Evolutionary conservation across 2,113 vertebrate genomes (phyloP).

Genomic region (Otolemur garnettii): DNA sequence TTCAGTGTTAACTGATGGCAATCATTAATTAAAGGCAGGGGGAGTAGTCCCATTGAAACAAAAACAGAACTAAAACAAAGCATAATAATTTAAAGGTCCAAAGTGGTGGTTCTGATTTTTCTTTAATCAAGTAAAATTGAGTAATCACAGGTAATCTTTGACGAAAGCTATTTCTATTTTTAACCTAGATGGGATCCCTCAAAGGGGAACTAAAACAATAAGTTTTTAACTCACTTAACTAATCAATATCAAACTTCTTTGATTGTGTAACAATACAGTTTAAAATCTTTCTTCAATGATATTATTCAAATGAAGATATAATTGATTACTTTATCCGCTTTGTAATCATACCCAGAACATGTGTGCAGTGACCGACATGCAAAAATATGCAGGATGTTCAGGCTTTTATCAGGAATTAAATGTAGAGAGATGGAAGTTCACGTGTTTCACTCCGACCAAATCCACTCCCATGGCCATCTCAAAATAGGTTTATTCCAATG

Average conservation of each 20-base stretch:
- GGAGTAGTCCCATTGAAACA: background rate
- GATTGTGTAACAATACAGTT: slow-evolving; percentile 9
- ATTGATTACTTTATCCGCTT: background rate
- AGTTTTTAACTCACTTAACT: slow-evolving; percentile 1
- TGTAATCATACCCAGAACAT: slow-evolving; percentile 11
- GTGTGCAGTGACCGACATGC: background rate
- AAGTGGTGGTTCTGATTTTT: background rate
- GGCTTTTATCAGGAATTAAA: background rate
- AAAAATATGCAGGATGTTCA: slow-evolving; percentile 9
- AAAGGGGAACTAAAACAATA: background rate
- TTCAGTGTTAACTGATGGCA: background rate
- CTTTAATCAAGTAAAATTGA: slow-evolving; percentile 40
- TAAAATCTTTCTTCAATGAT: background rate
- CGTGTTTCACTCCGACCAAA: background rate
- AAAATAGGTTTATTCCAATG: background rate
- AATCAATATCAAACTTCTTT: background rate
- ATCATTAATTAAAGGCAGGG: background rate
- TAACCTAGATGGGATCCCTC: background rate
- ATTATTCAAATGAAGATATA: slow-evolving; percentile 24
- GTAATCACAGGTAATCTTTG: background rate
- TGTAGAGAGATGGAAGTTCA: background rate
- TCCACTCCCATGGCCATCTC: background rate
- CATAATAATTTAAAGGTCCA: background rate
- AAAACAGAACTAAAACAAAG: slow-evolving; percentile 44
- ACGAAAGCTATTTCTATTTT: background rate